Evolutionary conservation across 2,113 vertebrate genomes (phyloP), one percentile per base, ranked within the genome.

Genomic region (Anarhynchus alexandrinus): DNA sequence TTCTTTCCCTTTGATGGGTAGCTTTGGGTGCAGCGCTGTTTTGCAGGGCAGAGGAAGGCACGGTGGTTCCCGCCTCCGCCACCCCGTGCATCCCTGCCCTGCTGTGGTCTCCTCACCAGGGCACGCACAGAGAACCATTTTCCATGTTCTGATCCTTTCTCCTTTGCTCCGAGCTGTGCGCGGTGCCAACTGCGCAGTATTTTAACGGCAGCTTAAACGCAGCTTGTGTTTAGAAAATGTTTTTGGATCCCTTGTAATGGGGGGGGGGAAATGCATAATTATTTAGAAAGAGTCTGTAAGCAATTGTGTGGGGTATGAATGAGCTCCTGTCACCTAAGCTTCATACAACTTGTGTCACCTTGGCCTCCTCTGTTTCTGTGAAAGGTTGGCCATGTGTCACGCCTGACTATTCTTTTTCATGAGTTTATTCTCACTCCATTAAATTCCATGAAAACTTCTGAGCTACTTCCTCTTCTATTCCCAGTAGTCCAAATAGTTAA

Each of bases 161-260:
- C 36, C 38, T 74, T 82, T 72, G 18, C 12, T 54, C 12, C 54
- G 30, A 11, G 30, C 59, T 55, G 10, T 74, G 43, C 32, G 32
- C 0, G 0, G 11, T 71, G 47, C 64, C 42, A 62, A 6, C 19
- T 4, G 21, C 1, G 0, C 3, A 0, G 6, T 11, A 6, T 43
- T 93, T 58, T 62, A 42, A 36, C 19, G 32, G 12, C 54, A 82
- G 10, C 5, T 81, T 73, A 26, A 61, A 51, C 77, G 12, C 45
- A 62, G 7, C 23, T 72, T 40, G 3, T 47, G 18, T 51, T 78
- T 64, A 51, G 49, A 69, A 87, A 76, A 19, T 15, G 12, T 4
- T 74, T 73, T n/a, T 21, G 6, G 30, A 70, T 34, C 6, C 6
- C 15, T 64, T 74, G 15, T 19, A 51, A 32, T 10, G 61, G 7